A percentile compares a stretch with the other conserved stretches of the same genome.
These are phyloP conservation scores for Tauraco hartlaubi DNA, from an alignment of 2,797 vertebrate species.

Conservation along the genomic window DNA sequence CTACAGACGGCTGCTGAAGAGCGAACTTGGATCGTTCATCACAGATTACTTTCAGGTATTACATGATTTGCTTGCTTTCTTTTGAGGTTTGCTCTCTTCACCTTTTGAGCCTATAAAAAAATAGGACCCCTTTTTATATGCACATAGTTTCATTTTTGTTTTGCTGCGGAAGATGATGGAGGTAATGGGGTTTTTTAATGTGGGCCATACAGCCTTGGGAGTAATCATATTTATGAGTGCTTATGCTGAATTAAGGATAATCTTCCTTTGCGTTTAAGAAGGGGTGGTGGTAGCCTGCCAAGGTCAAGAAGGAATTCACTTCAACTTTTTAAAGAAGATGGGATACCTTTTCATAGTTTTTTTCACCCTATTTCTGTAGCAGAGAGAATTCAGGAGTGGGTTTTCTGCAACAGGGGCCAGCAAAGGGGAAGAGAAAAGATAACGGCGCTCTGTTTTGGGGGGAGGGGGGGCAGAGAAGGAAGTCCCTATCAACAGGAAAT, in stretches of 20 bases:
- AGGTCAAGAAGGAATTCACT: background rate
- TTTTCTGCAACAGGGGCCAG: background rate
- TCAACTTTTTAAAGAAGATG: background rate
- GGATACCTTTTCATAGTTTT: background rate
- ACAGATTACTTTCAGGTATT: conserved; percentile 95
- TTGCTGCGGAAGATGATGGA: background rate
- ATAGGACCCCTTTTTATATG: background rate
- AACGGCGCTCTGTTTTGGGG: background rate
- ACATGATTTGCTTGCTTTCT: background rate
- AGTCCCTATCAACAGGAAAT: conserved; percentile 33
- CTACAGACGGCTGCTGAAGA: conserved; percentile 91
- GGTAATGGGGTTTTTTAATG: background rate
- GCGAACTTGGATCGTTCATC: conserved; percentile 96
- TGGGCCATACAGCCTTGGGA: background rate
- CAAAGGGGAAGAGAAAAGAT: background rate
- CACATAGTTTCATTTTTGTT: background rate
- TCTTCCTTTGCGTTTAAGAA: background rate
- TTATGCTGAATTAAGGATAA: background rate
- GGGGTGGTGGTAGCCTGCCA: background rate
- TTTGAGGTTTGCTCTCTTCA: background rate
- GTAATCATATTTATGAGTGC: background rate
- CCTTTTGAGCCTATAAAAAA: background rate
- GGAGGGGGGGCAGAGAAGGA: background rate
- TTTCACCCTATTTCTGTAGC: background rate
- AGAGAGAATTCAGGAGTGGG: background rate